A percentile compares a stretch with the other conserved stretches of the same genome.
phyloP scores from a whole-genome alignment of 2,797 vertebrate genomes.

The Meda fulgida region DNA sequence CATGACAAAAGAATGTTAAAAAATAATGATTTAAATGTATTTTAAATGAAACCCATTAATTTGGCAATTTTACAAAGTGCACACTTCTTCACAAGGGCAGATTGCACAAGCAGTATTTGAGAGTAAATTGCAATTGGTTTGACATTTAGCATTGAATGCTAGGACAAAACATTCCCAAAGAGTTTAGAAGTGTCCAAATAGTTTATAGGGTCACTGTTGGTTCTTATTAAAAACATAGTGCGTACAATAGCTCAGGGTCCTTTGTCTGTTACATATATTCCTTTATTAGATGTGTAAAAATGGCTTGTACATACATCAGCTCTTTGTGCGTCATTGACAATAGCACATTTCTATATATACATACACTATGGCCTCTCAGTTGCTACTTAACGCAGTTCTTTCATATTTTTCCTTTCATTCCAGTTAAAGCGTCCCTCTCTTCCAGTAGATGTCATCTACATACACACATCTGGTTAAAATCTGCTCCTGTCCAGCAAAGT shows the following conservation, averaged over 20 bases:
- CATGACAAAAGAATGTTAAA: no score
- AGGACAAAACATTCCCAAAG: not conserved
- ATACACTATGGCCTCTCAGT: not conserved
- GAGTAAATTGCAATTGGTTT: not conserved
- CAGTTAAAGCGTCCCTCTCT: not conserved
- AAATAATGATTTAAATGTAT: no score
- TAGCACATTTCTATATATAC: slow-evolving; percentile 10
- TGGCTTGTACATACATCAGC: slow-evolving; percentile 26
- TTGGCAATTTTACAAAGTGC: no score
- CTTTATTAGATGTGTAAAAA: slow-evolving; percentile 55
- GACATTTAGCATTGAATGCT: not conserved
- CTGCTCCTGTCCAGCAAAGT: slow-evolving; percentile 9
- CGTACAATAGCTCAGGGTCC: not conserved
- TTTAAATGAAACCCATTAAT: no score
- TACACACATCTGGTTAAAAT: slow-evolving; percentile 47
- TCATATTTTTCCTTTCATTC: not conserved
- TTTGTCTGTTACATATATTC: slow-evolving; percentile 10
- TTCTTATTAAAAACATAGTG: not conserved
- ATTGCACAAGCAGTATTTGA: no score
- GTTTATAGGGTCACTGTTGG: not conserved
- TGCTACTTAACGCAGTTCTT: not conserved
- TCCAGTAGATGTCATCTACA: slow-evolving; percentile 1
- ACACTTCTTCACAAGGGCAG: no score
- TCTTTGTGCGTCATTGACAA: slow-evolving; percentile 27
- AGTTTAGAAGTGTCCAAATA: not conserved